phyloP scores from a whole-genome alignment of 2,113 vertebrate species.

The Sebastes schlegelii region DNA sequence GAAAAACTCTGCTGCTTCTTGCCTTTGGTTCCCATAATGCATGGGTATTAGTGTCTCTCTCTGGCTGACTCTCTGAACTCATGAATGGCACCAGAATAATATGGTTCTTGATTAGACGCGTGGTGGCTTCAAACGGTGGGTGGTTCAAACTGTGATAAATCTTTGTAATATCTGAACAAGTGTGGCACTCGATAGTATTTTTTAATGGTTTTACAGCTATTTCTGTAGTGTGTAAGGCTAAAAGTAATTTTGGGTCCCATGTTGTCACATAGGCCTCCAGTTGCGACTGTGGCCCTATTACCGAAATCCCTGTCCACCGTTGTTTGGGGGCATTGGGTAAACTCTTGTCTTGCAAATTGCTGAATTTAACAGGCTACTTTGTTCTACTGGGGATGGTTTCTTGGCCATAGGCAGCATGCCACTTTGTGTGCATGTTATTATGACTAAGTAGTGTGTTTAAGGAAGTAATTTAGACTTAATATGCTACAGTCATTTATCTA shows the following conservation, averaged over 20 bases:
- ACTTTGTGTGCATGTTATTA: background rate
- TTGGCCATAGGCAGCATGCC: background rate
- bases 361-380: background rate
- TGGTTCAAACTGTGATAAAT: background rate
- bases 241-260: background rate
- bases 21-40: background rate
- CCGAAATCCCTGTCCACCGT: background rate
- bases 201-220: background rate
- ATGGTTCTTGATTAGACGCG: background rate
- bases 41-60: background rate
- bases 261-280: background rate
- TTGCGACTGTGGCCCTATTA: background rate
- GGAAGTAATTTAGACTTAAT: background rate
- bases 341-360: background rate
- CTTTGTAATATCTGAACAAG: background rate
- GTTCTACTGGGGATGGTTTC: background rate
- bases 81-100: conserved; percentile 2
- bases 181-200: background rate
- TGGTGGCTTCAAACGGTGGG: background rate
- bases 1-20: background rate
- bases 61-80: conserved; percentile 1
- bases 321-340: background rate
- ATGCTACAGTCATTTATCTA: background rate
- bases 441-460: background rate
- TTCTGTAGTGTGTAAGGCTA: background rate